Evolutionary conservation across 2,888 invertebrate species (phyloP).

Genomic region (Brenthis ino): DNA sequence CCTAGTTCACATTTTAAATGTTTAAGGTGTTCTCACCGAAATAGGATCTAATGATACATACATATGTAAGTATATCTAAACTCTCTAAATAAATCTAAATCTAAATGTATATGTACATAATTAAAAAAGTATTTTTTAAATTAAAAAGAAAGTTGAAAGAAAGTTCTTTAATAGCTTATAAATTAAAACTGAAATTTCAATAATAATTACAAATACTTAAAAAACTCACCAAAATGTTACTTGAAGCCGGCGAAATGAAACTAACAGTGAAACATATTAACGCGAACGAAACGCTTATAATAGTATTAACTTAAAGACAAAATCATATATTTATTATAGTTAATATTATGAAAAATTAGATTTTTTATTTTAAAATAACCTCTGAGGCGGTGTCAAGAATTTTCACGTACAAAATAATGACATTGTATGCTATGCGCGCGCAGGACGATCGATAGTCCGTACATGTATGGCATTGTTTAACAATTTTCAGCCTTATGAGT

Average conservation of each 20-base stretch:
- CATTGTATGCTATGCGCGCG: slow-evolving; percentile 67
- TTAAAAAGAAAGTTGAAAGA: no score
- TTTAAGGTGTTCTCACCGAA: no score
- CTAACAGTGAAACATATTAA: slow-evolving; percentile 18
- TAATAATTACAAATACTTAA: not conserved
- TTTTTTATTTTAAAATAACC: slow-evolving; percentile 50
- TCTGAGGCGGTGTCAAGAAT: slow-evolving; percentile 48
- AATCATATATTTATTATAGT: slow-evolving; percentile 6
- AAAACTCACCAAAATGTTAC: slow-evolving; percentile 28
- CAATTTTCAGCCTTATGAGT: slow-evolving; percentile 23
- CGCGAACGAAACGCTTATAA: not conserved
- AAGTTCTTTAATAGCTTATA: no score
- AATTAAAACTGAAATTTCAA: not conserved
- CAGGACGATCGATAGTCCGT: slow-evolving; percentile 60
- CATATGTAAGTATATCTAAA: no score
- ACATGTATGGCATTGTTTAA: slow-evolving; percentile 19
- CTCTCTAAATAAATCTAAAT: no score
- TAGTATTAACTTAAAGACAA: not conserved
- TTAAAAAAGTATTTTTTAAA: no score
- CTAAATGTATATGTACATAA: no score
- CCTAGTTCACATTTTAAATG: no score
- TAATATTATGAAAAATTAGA: slow-evolving; percentile 7
- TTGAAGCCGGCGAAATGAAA: slow-evolving; percentile 19
- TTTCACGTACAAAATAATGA: slow-evolving; percentile 56
- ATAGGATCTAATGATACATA: no score